Conservation (phyloP, 2,113 vertebrate genomes). For the Centropus unirufus region DNA sequence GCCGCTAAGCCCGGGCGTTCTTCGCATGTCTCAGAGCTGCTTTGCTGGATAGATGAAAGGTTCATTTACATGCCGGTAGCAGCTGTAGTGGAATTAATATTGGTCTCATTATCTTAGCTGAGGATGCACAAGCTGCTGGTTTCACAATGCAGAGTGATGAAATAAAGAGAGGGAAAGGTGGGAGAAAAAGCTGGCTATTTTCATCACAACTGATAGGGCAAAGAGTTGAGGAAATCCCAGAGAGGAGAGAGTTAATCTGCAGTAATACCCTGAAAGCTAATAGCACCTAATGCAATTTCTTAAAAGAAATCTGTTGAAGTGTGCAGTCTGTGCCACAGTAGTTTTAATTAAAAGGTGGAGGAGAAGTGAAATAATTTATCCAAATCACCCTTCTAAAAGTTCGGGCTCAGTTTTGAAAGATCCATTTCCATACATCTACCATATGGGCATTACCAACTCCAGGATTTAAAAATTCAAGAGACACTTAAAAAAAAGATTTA, state of each 20-base stretch:
- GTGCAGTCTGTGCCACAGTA: not conserved
- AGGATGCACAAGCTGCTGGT: not conserved
- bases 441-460: not conserved
- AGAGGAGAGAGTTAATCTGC: constrained; percentile 17
- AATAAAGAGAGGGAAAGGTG: not conserved
- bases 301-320: not conserved
- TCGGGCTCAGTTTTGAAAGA: not conserved
- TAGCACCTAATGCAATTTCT: constrained; percentile 11
- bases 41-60: not conserved
- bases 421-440: not conserved
- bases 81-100: constrained; percentile 44
- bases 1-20: not conserved
- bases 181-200: not conserved
- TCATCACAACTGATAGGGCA: not conserved
- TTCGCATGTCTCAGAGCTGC: not conserved
- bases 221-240: not conserved
- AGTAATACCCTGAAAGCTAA: not conserved
- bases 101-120: constrained; percentile 22
- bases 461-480: constrained; percentile 47
- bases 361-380: constrained; percentile 58
- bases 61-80: not conserved
- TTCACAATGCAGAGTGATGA: not conserved
- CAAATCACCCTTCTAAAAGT: constrained; percentile 15
- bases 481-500: constrained; percentile 9
- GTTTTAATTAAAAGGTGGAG: constrained; percentile 61